Percentiles rank a stretch among this genome's conserved stretches.
These are phyloP conservation scores for Oscheius sp. DNA, from an alignment of 1,140 invertebrate species.

Conservation along the genomic window DNA sequence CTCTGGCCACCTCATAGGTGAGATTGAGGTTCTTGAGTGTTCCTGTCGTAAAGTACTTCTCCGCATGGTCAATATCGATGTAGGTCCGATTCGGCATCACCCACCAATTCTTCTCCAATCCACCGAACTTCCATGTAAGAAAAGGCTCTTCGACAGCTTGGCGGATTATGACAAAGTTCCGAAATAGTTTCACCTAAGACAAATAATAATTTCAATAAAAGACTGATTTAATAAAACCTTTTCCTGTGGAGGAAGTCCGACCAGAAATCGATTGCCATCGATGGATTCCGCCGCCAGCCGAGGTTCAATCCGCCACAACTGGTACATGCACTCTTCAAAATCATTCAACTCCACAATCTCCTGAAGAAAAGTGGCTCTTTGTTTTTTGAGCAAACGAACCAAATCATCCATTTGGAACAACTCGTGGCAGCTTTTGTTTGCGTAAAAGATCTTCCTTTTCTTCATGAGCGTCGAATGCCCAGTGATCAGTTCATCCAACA, in stretches of 20 bases:
- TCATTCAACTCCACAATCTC: slow-evolving; percentile 34
- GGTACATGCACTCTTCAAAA: slow-evolving; percentile 41
- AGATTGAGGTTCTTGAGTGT: slow-evolving; percentile 34
- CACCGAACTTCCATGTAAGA: slow-evolving; percentile 40
- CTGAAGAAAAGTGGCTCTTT: slow-evolving; percentile 9
- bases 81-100: slow-evolving; percentile 44
- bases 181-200: slow-evolving; percentile 24
- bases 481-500: slow-evolving; percentile 39
- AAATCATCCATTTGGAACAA: neutral
- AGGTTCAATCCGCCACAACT: slow-evolving; percentile 42
- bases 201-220: neutral
- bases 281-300: slow-evolving; percentile 35
- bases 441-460: slow-evolving; percentile 45
- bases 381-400: neutral
- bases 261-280: slow-evolving; percentile 18
- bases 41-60: slow-evolving; percentile 34
- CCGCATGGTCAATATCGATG: slow-evolving; percentile 33
- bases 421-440: slow-evolving; percentile 14
- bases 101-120: slow-evolving; percentile 44
- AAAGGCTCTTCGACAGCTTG: slow-evolving; percentile 45
- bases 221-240: neutral
- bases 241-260: neutral
- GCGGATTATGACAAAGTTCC: slow-evolving; percentile 37
- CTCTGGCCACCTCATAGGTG: slow-evolving; percentile 28
- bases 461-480: slow-evolving; percentile 41